Evolutionary conservation across 2,888 invertebrate genomes (phyloP), one percentile per base, ranked within the genome.

Genomic region (Campoplex capitator): DNA sequence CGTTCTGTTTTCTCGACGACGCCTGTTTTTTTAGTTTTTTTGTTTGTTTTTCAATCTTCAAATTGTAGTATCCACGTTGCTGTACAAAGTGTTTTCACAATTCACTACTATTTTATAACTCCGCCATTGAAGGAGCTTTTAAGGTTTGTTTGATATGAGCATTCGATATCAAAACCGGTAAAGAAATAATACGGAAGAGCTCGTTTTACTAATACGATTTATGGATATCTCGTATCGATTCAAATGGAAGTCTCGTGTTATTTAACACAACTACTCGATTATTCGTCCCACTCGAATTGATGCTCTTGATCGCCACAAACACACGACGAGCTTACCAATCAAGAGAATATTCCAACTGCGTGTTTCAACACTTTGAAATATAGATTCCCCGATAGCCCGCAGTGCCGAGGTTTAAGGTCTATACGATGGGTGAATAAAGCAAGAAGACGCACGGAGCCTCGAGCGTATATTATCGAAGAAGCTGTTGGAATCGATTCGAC

Each of bases 1-100:
- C 77, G 91, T 88, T 90, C 89, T 90, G 89, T 74, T 78, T 70
- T 68, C 32, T 73, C 79, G 79, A 79, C 56, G 79, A 78, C 83
- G 78, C 78, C 42, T 78, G 67, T 58, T 74, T 62, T 51, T 80
- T 62, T 38, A 54, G 23, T 23, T 23, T 23, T 23, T 23, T 23
- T 23, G 0, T 23, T 23, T 23, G 23, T 23, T 23, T 23, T 23
- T 23, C 23, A 9, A 48, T 62, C 48, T 38, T 38, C n/a, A 56
- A 11, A 54, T 18, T 32, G 3, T 9, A 62, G 62, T 32, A 16
- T 62, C 16, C 9, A 16, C 32, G 32, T 62, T 7, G 16, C 3
- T 16, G 16, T 32, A 9, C 16, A 6, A 62, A 62, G 62, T 62
- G 32, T 32, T 32, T 0, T 13, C 6, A 62, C 32, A 7, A 32